These are phyloP conservation scores for Lagorchestes hirsutus DNA, from an alignment of 2,797 vertebrate genomes.

Conservation along the genomic window DNA sequence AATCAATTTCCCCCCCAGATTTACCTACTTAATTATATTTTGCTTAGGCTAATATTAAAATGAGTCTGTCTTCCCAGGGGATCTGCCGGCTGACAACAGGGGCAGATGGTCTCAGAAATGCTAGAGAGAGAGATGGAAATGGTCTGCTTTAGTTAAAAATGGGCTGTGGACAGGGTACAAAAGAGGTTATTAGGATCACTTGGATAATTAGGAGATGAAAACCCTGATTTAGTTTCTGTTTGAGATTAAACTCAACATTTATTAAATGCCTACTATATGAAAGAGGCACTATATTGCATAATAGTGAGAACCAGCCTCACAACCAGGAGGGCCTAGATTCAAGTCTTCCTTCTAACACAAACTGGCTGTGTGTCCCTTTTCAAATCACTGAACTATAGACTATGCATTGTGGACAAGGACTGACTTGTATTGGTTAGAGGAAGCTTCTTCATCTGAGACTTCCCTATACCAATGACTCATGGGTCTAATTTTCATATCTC, in stretches of 20 bases:
- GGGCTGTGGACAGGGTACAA: background rate
- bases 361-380: background rate
- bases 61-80: background rate
- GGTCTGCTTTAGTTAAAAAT: background rate
- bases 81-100: background rate
- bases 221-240: background rate
- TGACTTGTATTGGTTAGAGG: background rate
- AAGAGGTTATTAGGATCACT: rapidly evolving
- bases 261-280: background rate
- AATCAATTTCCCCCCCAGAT: background rate
- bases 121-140: background rate
- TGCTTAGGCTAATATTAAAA: background rate
- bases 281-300: background rate
- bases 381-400: background rate
- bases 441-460: background rate
- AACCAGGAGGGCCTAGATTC: background rate
- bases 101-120: background rate
- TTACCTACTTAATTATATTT: conserved; percentile 16
- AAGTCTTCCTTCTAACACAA: background rate
- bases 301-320: background rate
- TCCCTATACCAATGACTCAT: background rate
- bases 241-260: background rate
- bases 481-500: background rate
- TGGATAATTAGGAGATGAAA: background rate
- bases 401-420: background rate